phyloP scores from a whole-genome alignment of 2,113 vertebrate species.

The Alexandromys fortis region DNA sequence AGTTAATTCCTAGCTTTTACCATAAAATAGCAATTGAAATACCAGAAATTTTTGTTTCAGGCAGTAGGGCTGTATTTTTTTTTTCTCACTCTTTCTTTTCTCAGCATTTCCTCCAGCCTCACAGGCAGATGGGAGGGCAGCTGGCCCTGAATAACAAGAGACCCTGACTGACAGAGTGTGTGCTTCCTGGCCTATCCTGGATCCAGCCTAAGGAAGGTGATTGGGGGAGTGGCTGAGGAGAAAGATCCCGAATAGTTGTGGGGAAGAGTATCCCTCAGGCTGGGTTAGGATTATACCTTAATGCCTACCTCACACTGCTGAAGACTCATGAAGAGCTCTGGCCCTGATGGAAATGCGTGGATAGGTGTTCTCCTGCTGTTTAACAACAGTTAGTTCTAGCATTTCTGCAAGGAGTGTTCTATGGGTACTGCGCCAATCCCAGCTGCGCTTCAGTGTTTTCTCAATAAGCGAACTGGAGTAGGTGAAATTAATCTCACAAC shows the following conservation, averaged over 20 bases:
- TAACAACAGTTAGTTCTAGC: neutral
- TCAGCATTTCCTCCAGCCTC: neutral
- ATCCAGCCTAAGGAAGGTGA: neutral
- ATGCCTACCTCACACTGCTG: rapidly evolving
- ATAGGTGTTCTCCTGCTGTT: neutral
- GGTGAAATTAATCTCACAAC: neutral
- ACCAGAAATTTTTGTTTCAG: neutral
- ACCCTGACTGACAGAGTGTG: neutral
- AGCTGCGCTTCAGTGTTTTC: neutral
- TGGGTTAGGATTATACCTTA: neutral
- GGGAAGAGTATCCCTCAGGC: neutral
- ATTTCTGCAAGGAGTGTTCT: neutral
- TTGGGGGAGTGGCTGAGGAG: neutral
- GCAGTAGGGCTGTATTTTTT: neutral
- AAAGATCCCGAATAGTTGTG: neutral
- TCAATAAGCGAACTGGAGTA: neutral
- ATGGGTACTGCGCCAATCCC: neutral
- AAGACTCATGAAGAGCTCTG: neutral
- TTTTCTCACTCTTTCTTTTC: conserved; percentile 10
- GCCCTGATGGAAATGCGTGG: neutral
- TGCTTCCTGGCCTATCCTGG: neutral
- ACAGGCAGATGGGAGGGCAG: conserved; percentile 50
- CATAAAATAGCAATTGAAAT: conserved; percentile 15
- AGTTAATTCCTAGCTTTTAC: conserved; percentile 35
- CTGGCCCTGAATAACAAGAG: conserved; percentile 37